Evolutionary conservation across 2,797 vertebrate species (phyloP).

Genomic region (Eulemur coronatus): DNA sequence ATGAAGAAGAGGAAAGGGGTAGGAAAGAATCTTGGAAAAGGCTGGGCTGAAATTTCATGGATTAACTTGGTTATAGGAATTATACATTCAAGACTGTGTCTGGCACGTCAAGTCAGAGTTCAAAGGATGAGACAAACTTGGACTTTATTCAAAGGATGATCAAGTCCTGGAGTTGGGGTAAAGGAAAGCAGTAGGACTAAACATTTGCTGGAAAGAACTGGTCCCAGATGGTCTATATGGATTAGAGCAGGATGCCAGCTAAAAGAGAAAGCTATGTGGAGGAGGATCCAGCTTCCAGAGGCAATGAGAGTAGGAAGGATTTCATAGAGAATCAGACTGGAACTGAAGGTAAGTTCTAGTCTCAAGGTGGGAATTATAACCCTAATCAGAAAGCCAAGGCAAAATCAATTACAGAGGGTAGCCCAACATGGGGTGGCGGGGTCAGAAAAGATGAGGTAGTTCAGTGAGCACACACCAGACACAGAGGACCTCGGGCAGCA

Average conservation of each 20-base stretch:
- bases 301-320: background rate
- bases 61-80: background rate
- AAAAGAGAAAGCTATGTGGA: background rate
- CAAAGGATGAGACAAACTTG: background rate
- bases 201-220: background rate
- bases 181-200: background rate
- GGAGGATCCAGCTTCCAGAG: background rate
- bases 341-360: background rate
- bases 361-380: background rate
- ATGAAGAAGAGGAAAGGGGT: background rate
- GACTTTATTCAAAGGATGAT: background rate
- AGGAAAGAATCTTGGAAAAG: constrained; percentile 21
- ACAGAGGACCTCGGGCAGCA: background rate
- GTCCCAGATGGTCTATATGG: background rate
- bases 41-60: background rate
- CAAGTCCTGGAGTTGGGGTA: background rate
- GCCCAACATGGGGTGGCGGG: background rate
- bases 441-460: background rate
- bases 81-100: background rate
- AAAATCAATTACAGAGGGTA: background rate
- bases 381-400: background rate
- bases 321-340: background rate
- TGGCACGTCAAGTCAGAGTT: background rate
- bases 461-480: background rate
- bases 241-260: background rate